phyloP scores from a whole-genome alignment of 1,140 invertebrate species.

The Drosophila sechellia region DNA sequence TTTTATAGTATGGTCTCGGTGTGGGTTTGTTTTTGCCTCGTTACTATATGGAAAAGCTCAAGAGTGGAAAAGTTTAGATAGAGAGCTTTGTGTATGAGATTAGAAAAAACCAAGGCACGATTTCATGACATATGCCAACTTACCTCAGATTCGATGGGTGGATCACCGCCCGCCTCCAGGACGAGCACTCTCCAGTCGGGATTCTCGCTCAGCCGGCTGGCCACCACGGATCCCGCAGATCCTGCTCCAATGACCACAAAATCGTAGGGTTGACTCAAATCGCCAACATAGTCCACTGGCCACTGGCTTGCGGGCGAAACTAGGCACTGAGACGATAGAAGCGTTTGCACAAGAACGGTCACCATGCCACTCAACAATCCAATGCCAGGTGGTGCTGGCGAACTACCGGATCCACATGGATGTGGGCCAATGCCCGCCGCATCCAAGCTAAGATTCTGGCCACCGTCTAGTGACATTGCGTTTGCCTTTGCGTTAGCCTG shows the following conservation, averaged over 20 bases:
- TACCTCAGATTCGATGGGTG: conserved; percentile 85
- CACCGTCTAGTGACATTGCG: conserved; percentile 45
- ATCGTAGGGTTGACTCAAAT: conserved; percentile 82
- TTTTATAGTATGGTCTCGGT: no score
- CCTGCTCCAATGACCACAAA: conserved; percentile 88
- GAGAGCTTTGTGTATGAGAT: not conserved
- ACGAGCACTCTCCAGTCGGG: conserved; percentile 86
- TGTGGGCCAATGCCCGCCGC: conserved; percentile 2
- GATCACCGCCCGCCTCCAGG: conserved; percentile 87
- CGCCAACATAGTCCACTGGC: conserved; percentile 86
- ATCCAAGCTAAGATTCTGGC: conserved; percentile 1
- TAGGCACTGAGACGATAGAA: conserved; percentile 86
- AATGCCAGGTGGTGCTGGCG: conserved; percentile 1
- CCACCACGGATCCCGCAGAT: conserved; percentile 87
- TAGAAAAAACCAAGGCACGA: not conserved
- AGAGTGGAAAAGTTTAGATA: not conserved
- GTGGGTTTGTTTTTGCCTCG: no score
- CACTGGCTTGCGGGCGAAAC: conserved; percentile 85
- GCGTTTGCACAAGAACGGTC: conserved; percentile 85
- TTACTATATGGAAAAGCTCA: no score
- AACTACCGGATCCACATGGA: not conserved
- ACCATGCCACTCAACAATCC: conserved; percentile 82
- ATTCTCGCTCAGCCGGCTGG: conserved; percentile 86
- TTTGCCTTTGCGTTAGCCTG: not conserved
- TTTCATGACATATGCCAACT: conserved; percentile 6